Conservation (phyloP, 2,797 vertebrate species). For the Malurus leucopterus region DNA sequence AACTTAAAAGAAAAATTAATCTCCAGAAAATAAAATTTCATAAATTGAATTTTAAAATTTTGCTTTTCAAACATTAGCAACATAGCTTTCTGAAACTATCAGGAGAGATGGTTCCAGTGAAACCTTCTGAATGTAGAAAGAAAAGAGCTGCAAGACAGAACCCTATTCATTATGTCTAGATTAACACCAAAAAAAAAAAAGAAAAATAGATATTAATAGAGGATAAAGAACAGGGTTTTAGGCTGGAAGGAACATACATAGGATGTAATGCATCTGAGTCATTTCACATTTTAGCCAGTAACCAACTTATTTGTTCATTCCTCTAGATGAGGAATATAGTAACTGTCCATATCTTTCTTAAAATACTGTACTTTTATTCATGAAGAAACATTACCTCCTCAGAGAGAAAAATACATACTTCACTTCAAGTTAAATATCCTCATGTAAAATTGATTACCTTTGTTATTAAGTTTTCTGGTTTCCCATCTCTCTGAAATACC, state of each 20-base stretch:
- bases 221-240: background rate
- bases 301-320: background rate
- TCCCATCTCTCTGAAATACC: constrained; percentile 89
- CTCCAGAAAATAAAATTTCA: background rate
- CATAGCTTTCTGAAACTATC: background rate
- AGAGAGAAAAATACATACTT: background rate
- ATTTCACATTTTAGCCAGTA: background rate
- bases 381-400: background rate
- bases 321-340: background rate
- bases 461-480: constrained; percentile 89
- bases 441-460: constrained; percentile 73
- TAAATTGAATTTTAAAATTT: background rate
- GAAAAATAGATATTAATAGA: background rate
- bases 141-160: background rate
- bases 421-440: background rate
- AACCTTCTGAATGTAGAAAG: background rate
- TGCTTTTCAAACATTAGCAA: background rate
- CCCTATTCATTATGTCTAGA: background rate
- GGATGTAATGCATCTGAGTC: background rate
- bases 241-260: background rate
- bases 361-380: background rate
- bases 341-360: background rate
- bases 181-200: background rate
- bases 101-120: background rate
- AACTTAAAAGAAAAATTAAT: background rate